phyloP scores from a whole-genome alignment of 2,888 invertebrate species.

The Ceraclea dissimilis region DNA sequence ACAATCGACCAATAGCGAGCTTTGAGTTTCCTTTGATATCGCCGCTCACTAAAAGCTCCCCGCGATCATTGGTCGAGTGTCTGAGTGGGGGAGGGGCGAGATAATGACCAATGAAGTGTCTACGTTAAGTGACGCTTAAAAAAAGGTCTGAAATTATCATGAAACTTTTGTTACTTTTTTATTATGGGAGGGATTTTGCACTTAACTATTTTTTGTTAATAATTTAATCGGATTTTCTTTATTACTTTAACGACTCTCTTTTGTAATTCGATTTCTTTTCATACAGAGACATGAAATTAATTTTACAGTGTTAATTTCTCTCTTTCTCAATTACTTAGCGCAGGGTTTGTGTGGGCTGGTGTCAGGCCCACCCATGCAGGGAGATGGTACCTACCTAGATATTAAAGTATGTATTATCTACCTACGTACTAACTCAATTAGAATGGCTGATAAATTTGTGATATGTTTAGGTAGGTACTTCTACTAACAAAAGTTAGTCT shows the following conservation, averaged over 20 bases:
- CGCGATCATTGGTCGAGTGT: slow-evolving; percentile 33
- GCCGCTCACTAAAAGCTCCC: slow-evolving; percentile 19
- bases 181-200: slow-evolving; percentile 7
- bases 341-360: neutral
- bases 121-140: slow-evolving; percentile 12
- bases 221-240: slow-evolving; percentile 9
- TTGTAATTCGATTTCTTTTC: neutral
- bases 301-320: no score
- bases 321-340: slow-evolving; percentile 1
- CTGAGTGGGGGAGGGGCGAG: slow-evolving; percentile 35
- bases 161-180: slow-evolving; percentile 8
- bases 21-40: slow-evolving; percentile 19
- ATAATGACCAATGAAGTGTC: slow-evolving; percentile 15
- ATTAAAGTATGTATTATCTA: no score
- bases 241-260: slow-evolving; percentile 1
- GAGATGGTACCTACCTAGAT: no score
- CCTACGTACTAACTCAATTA: no score
- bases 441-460: neutral
- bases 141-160: slow-evolving; percentile 7
- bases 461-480: neutral
- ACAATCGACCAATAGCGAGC: slow-evolving; percentile 16
- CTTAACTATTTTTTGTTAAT: slow-evolving; percentile 4
- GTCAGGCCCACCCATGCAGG: no score
- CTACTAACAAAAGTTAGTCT: neutral
- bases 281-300: no score